Evolutionary conservation across 2,797 vertebrate species (phyloP), one percentile per base, ranked within the genome.

Genomic region (Sebastes taczanowskii): DNA sequence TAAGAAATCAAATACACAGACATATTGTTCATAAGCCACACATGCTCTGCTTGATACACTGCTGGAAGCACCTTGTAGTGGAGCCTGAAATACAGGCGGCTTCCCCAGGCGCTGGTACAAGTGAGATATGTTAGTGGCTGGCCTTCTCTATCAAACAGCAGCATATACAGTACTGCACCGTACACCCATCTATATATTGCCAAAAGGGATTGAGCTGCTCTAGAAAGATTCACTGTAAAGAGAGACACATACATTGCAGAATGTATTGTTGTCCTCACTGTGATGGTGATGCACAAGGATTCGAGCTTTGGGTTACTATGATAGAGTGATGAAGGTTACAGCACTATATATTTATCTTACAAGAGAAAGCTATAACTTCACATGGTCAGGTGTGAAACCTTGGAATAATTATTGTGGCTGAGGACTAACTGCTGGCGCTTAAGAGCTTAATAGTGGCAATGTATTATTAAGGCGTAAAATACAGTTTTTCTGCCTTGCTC

Each of bases 41-140:
- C 70, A 80, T 64, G 64, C 75, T 76, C 64, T 32, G 63, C 82
- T 80, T 35, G 68, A 69, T 84, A 63, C 78, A 78, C 68, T 61
- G 81, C 89, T 87, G 68, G 88, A 89, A 86, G 84, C 73, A 60
- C 42, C 78, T 87, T 87, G 84, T 82, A 88, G 83, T 14, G 56
- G 30, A 87, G 86, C 76, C 78, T 93, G 77, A 91, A 90, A 91
- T 88, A 88, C 78, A 82, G 74, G 77, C 71, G 10, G 82, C 63
- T 32, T 91, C 90, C 84, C 82, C 82, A 80, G 90, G 88, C 82
- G 3, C 65, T 80, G 74, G 78, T 81, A 76, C 80, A 84, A 93
- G 86, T 83, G 88, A 92, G 89, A 91, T 80, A 86, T 86, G 86
- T 86, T 83, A 80, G 89, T 74, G 81, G 83, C 80, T 82, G 70